Conservation (phyloP, 1,140 invertebrate species). For the Galleria mellonella region DNA sequence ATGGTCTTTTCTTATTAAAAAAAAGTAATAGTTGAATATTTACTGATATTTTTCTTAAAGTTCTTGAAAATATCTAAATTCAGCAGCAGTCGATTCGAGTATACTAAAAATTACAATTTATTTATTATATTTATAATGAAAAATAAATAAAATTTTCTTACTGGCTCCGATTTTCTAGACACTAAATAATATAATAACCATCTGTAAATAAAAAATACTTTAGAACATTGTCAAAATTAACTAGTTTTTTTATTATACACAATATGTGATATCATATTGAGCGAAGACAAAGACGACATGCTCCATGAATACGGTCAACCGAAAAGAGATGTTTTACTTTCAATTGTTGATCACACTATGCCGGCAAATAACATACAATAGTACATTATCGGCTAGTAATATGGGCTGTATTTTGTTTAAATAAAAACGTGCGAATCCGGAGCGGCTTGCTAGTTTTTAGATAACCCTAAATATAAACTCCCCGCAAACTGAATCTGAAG, state of each 20-base stretch:
- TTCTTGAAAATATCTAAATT: slow-evolving; percentile 80
- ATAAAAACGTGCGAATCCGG: too few species aligned
- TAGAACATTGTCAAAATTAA: not conserved
- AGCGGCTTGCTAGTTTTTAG: too few species aligned
- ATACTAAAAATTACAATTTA: slow-evolving; percentile 73
- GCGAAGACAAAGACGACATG: not conserved
- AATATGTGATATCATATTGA: not conserved
- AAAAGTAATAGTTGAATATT: not conserved
- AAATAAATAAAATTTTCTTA: not conserved
- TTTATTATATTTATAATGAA: not conserved
- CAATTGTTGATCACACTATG: not conserved
- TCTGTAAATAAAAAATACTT: slow-evolving; percentile 29
- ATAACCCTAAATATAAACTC: too few species aligned
- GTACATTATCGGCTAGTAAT: too few species aligned
- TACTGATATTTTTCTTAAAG: slow-evolving; percentile 50
- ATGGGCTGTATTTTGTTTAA: too few species aligned
- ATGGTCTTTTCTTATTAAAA: not conserved
- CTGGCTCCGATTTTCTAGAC: not conserved
- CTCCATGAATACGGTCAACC: not conserved
- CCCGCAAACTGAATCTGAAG: too few species aligned
- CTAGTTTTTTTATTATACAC: not conserved
- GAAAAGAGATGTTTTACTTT: not conserved
- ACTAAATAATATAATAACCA: slow-evolving; percentile 46
- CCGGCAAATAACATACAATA: too few species aligned
- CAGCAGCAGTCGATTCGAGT: slow-evolving; percentile 86